phyloP scores from a whole-genome alignment of 2,888 invertebrate genomes.

The Macrophya alboannulata region DNA sequence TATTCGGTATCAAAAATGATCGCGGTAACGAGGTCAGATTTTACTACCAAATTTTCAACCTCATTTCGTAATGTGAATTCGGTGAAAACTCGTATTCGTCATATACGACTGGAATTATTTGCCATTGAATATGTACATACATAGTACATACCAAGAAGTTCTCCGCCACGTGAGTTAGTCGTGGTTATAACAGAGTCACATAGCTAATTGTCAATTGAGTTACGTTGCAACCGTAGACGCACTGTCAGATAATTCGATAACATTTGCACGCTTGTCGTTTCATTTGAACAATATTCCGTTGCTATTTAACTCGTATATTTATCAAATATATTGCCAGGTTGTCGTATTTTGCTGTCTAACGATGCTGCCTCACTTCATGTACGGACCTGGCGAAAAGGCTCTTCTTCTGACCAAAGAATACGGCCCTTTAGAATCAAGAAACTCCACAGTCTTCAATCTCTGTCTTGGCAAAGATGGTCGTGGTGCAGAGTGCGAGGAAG shows the following conservation, averaged over 20 bases:
- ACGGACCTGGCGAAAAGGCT: slow-evolving; percentile 87
- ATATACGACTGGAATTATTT: neutral
- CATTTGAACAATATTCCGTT: slow-evolving; percentile 25
- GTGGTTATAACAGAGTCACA: slow-evolving; percentile 42
- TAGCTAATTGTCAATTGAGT: slow-evolving; percentile 52
- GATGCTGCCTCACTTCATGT: slow-evolving; percentile 86
- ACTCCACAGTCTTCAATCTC: slow-evolving; percentile 80
- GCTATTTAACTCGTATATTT: neutral
- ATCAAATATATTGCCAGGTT: slow-evolving; percentile 67
- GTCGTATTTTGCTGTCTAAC: slow-evolving; percentile 86
- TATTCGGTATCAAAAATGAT: neutral
- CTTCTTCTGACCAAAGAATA: slow-evolving; percentile 84
- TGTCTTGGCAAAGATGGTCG: slow-evolving; percentile 79
- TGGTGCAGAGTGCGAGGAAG: slow-evolving; percentile 79
- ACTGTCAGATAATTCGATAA: slow-evolving; percentile 46
- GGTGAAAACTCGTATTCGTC: neutral
- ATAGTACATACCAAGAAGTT: slow-evolving; percentile 17
- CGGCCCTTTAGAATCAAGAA: slow-evolving; percentile 78
- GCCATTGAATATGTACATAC: slow-evolving; percentile 1
- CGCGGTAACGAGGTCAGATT: neutral
- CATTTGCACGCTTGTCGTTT: slow-evolving; percentile 45
- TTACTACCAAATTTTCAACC: neutral
- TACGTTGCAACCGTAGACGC: slow-evolving; percentile 13
- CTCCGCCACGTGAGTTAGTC: slow-evolving; percentile 40
- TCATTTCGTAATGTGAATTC: neutral